These are phyloP conservation scores for Pyrocoelia pectoralis DNA, from an alignment of 2,888 invertebrate species.

Conservation along the genomic window DNA sequence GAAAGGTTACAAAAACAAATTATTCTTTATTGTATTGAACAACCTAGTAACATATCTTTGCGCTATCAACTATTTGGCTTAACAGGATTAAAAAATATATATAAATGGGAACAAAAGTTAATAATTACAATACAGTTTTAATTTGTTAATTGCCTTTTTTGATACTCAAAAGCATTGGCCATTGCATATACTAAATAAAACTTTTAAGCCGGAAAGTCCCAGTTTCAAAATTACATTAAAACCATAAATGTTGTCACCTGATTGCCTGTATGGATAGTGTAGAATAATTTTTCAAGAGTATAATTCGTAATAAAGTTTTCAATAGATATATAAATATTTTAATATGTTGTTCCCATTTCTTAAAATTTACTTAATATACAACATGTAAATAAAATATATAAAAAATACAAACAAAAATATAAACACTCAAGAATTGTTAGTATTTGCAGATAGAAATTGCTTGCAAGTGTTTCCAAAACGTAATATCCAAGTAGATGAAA, in stretches of 20 bases:
- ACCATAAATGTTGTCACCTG: no score
- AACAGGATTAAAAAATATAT: slow-evolving; percentile 37
- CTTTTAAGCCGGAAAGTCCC: no score
- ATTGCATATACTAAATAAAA: no score
- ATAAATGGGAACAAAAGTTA: slow-evolving; percentile 39
- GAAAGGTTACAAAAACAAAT: slow-evolving; percentile 39
- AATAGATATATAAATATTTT: slow-evolving; percentile 17
- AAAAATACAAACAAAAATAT: slow-evolving; percentile 29
- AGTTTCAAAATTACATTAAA: background rate
- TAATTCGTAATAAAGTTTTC: background rate
- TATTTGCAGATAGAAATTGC: background rate
- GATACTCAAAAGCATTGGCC: background rate
- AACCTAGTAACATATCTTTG: slow-evolving; percentile 41
- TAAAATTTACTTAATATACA: slow-evolving; percentile 28
- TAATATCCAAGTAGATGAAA: background rate
- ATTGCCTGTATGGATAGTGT: no score
- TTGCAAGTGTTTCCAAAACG: background rate
- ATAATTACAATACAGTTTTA: background rate
- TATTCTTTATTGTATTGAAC: slow-evolving; percentile 46
- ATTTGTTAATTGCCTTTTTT: background rate
- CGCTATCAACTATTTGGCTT: slow-evolving; percentile 38
- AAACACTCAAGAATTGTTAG: slow-evolving; percentile 22
- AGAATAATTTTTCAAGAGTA: background rate
- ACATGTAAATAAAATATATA: slow-evolving; percentile 31
- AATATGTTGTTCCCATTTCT: slow-evolving; percentile 34